These are phyloP conservation scores for Odontomyia ornata DNA, from an alignment of 2,888 invertebrate genomes.

Conservation along the genomic window DNA sequence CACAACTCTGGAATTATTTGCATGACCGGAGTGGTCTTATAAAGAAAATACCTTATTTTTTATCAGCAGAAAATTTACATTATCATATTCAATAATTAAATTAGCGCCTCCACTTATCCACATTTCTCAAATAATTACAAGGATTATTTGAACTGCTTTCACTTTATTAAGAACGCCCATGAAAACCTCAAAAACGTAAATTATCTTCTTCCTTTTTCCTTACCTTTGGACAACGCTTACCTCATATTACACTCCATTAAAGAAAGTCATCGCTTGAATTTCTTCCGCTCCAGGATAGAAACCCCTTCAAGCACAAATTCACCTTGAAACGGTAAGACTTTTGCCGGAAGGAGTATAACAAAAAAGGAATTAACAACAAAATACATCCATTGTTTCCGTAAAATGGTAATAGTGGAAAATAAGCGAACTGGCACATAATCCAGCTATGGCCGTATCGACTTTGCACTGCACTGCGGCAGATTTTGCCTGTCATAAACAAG, in stretches of 20 bases:
- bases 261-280: neutral
- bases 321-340: neutral
- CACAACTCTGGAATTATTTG: no score
- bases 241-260: neutral
- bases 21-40: no score
- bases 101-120: neutral
- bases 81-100: neutral
- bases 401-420: conserved; percentile 6
- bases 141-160: neutral
- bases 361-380: neutral
- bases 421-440: neutral
- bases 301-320: neutral
- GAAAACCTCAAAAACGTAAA: neutral
- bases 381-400: neutral
- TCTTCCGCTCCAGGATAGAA: neutral
- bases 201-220: neutral
- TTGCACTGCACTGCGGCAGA: conserved; percentile 31
- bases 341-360: neutral
- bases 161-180: neutral
- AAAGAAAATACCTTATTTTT: no score
- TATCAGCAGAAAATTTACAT: no score
- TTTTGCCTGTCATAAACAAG: conserved; percentile 22
- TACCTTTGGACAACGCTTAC: no score
- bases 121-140: neutral
- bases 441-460: neutral